Conservation (phyloP, 2,797 vertebrate genomes). For the Enteromius trimaculatus region DNA sequence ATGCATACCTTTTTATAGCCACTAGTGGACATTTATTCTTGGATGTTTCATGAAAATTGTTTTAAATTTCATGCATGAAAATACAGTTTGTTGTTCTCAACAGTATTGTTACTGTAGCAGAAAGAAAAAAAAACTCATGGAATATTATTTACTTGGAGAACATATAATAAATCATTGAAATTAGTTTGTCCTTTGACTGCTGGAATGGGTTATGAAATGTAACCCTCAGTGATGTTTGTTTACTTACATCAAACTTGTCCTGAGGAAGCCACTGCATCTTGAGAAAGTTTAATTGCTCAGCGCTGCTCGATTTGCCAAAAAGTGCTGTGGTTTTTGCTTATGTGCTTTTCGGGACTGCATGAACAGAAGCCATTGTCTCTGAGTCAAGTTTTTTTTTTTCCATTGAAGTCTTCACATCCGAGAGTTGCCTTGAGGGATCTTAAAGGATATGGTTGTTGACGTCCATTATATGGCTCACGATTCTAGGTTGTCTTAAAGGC, state of each 20-base stretch:
- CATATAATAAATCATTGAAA: neutral
- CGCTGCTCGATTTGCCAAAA: constrained; percentile 29
- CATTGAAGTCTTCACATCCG: constrained; percentile 29
- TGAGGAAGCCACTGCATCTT: constrained; percentile 34
- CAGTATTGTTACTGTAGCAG: neutral
- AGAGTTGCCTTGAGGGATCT: neutral
- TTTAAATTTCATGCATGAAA: constrained; percentile 37
- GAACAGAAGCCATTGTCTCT: constrained; percentile 73
- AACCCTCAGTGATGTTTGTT: constrained; percentile 42
- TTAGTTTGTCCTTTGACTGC: constrained; percentile 5
- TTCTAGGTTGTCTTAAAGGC: neutral
- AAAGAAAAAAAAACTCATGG: neutral
- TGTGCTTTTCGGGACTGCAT: constrained; percentile 54
- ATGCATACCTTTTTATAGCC: neutral
- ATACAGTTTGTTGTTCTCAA: neutral
- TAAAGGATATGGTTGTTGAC: neutral
- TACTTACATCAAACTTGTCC: constrained; percentile 35
- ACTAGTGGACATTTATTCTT: neutral
- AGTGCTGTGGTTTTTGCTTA: constrained; percentile 67
- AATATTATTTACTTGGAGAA: constrained; percentile 5
- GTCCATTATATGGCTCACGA: neutral
- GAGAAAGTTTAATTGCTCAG: constrained; percentile 41
- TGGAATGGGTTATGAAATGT: constrained; percentile 27
- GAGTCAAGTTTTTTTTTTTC: constrained; percentile 46
- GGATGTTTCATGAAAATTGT: constrained; percentile 20